Conservation (phyloP, 2,888 invertebrate species). For the Cataglyphis altisquamis region DNA sequence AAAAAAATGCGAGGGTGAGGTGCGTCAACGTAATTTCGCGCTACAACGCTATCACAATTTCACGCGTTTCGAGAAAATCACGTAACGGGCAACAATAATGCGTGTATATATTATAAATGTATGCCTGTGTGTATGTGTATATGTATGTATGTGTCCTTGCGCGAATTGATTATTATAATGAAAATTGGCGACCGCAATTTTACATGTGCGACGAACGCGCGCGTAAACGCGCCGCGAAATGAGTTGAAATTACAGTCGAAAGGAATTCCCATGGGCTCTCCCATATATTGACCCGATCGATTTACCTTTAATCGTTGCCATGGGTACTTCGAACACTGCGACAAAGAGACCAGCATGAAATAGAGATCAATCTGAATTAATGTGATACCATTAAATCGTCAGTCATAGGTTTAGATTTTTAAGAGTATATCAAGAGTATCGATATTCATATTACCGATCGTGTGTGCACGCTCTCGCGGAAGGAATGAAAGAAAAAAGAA, state of each 20-base stretch:
- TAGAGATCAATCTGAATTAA: slow-evolving; percentile 74
- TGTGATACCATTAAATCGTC: slow-evolving; percentile 70
- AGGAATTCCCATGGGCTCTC: slow-evolving; percentile 74
- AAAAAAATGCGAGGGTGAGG: slow-evolving; percentile 38
- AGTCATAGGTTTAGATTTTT: slow-evolving; percentile 55
- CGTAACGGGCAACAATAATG: slow-evolving; percentile 52
- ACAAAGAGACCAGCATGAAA: slow-evolving; percentile 77
- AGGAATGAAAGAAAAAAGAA: neutral
- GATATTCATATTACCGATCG: slow-evolving; percentile 22
- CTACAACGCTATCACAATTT: slow-evolving; percentile 48
- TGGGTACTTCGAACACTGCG: slow-evolving; percentile 74
- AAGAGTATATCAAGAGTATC: slow-evolving; percentile 47
- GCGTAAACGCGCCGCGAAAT: slow-evolving; percentile 50
- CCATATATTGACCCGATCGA: slow-evolving; percentile 72
- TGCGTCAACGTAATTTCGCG: slow-evolving; percentile 31
- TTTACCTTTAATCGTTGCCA: slow-evolving; percentile 77
- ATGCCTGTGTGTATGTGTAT: neutral
- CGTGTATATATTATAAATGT: neutral
- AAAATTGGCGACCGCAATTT: slow-evolving; percentile 64
- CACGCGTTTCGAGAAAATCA: slow-evolving; percentile 53
- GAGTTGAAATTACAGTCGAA: slow-evolving; percentile 73
- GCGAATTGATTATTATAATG: slow-evolving; percentile 58
- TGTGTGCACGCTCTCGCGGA: slow-evolving; percentile 22
- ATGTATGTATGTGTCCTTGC: neutral
- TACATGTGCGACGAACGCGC: slow-evolving; percentile 47